Evolutionary conservation across 1,140 invertebrate genomes (phyloP).

Genomic region (Acromyrmex echinatior): DNA sequence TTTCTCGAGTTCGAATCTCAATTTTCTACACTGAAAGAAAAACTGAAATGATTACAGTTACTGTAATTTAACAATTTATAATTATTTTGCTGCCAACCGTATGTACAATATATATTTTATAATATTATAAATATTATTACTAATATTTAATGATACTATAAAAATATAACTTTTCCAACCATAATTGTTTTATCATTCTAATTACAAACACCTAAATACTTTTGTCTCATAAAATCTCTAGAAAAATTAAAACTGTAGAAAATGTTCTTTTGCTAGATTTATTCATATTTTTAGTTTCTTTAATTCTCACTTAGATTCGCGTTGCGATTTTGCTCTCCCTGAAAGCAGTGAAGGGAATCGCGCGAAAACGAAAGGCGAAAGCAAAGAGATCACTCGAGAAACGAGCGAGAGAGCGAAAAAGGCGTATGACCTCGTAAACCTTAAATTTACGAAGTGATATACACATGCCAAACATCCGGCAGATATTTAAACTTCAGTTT

Average conservation of each 20-base stretch:
- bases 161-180: too few species aligned
- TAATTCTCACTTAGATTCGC: not conserved
- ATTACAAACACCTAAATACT: too few species aligned
- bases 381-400: not conserved
- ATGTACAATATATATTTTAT: too few species aligned
- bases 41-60: too few species aligned
- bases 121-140: too few species aligned
- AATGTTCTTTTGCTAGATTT: not conserved
- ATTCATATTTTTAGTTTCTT: not conserved
- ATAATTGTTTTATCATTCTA: too few species aligned
- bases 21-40: not conserved
- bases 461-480: slow-evolving; percentile 85
- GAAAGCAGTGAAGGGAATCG: not conserved
- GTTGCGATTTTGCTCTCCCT: not conserved
- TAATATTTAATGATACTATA: too few species aligned
- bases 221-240: not conserved
- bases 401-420: slow-evolving; percentile 5
- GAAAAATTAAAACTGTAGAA: not conserved
- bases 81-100: too few species aligned
- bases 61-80: too few species aligned
- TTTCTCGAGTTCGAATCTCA: not conserved
- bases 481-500: slow-evolving; percentile 85
- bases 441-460: slow-evolving; percentile 86
- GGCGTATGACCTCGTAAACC: slow-evolving; percentile 81
- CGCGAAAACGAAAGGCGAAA: not conserved